Evolutionary conservation across 2,113 vertebrate species (phyloP), one percentile per base, ranked within the genome.

Genomic region (Porphyrio hochstetteri): DNA sequence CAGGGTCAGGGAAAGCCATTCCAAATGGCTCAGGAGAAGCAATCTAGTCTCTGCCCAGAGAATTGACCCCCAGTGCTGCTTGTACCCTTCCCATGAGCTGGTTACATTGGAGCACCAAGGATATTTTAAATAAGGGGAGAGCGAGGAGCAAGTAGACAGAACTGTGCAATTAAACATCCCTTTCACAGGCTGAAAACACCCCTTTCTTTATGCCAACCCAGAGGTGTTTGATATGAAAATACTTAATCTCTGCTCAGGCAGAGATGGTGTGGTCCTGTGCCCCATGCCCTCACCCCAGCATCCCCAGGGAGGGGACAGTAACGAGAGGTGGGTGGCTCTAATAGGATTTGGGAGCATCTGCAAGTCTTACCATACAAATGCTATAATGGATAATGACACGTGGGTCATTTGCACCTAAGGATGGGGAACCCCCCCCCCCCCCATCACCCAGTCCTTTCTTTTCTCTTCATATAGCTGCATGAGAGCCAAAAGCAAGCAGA

Each of bases 181-280:
- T 79, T 72, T 93, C 80, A 56, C 52, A 85, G 88, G 82, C 60
- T 82, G 56, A 86, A 82, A 95, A 72, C 36, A 7, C 18, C 31
- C 9, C 81, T 93, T 96, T 91, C 69, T 38, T 42, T 81, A 94
- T 69, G 53, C 74, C 57, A 90, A 13, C 2, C 46, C 46, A 50
- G 83, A 70, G 33, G 11, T 61, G 42, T 36, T 89, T 65, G 64
- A 85, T 59, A 35, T 63, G 48, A 90, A 64, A 36, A 16, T 72
- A 88, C 93, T 96, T 87, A 76, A 76, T 50, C 93, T 88, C 92
- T 82, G 69, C 83, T 81, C 5, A 60, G 88, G 74, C 88, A 55
- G 40, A 76, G 61, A 76, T 91, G 64, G 64, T 42, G 33, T 72
- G 87, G 87, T 89, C 48, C 67, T 7, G 2, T 3, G 7, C 12